These are phyloP conservation scores for Tenthredo distinguenda DNA, from an alignment of 2,888 invertebrate genomes.

Conservation along the genomic window DNA sequence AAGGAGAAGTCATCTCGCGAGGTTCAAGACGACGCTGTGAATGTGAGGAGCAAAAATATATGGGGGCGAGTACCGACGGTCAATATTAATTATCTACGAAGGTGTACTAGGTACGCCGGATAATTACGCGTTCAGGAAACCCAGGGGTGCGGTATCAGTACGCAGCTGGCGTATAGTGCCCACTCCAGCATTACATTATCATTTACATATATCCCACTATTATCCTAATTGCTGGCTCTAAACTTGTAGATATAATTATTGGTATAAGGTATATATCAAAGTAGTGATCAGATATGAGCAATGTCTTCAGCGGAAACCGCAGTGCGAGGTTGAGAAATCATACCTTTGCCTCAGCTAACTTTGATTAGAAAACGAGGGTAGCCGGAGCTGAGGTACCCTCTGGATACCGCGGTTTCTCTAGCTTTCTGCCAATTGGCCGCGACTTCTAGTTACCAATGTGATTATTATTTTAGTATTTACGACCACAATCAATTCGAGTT, in stretches of 20 bases:
- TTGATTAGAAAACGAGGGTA: neutral
- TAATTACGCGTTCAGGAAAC: constrained; percentile 18
- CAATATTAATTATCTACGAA: constrained; percentile 18
- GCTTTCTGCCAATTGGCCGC: neutral
- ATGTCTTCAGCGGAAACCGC: neutral
- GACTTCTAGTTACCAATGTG: neutral
- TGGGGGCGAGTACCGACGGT: neutral
- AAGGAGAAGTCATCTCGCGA: neutral
- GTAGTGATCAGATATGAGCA: neutral
- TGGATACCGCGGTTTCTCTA: neutral
- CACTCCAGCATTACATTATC: neutral
- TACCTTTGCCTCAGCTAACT: neutral
- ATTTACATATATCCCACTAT: neutral
- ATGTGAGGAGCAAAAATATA: neutral
- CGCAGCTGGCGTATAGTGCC: neutral
- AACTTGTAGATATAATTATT: neutral
- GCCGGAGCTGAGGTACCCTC: neutral
- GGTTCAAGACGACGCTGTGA: neutral
- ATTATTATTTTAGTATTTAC: neutral
- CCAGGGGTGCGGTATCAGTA: constrained; percentile 25
- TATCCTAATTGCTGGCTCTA: neutral
- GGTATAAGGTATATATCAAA: neutral
- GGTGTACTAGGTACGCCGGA: neutral
- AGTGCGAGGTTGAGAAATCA: neutral
- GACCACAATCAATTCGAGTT: neutral